Evolutionary conservation across 2,888 invertebrate genomes (phyloP).

Genomic region (Carabus problematicus): DNA sequence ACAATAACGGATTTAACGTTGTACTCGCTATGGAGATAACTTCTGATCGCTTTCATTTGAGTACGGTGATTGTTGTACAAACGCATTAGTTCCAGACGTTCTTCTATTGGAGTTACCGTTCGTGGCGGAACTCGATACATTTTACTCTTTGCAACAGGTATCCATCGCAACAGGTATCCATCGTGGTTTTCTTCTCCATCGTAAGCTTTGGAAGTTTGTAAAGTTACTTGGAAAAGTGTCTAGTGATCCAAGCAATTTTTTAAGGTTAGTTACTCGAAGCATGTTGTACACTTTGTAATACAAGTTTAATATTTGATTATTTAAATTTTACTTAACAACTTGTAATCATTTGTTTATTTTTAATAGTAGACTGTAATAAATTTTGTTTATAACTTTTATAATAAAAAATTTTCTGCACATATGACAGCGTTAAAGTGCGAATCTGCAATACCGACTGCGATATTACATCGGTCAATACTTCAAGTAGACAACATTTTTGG

Average conservation of each 20-base stretch:
- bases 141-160: conserved; percentile 82
- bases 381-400: too few species aligned
- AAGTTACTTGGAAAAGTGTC: conserved; percentile 34
- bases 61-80: conserved; percentile 75
- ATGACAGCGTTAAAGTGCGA: neutral
- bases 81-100: conserved; percentile 69
- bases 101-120: conserved; percentile 67
- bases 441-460: conserved; percentile 31
- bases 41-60: conserved; percentile 59
- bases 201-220: conserved; percentile 53
- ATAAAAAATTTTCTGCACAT: too few species aligned
- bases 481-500: conserved; percentile 30
- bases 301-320: too few species aligned
- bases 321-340: too few species aligned
- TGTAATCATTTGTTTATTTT: too few species aligned
- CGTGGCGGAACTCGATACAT: conserved; percentile 73
- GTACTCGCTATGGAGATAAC: conserved; percentile 51
- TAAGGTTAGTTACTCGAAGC: conserved; percentile 31
- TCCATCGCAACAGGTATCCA: conserved; percentile 79
- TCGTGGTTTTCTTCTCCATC: conserved; percentile 76
- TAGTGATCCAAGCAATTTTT: conserved; percentile 14
- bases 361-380: too few species aligned
- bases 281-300: conserved; percentile 1
- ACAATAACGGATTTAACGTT: conserved; percentile 48
- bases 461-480: conserved; percentile 33